Evolutionary conservation across 2,888 invertebrate species (phyloP), one percentile per base, ranked within the genome.

Genomic region (Ochropleura leucogaster): DNA sequence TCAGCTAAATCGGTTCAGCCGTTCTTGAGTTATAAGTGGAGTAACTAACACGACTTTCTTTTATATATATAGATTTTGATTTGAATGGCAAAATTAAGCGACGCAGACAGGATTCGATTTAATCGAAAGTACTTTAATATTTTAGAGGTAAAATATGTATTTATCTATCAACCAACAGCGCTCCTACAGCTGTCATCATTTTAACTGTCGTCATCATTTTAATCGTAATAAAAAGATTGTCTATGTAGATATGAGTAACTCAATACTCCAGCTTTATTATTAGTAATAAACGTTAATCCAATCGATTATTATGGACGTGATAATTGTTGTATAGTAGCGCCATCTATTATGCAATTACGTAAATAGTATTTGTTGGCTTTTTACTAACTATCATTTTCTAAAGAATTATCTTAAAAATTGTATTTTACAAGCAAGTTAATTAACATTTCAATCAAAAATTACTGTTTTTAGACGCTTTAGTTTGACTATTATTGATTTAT

Each of bases 271-370:
- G 3, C 42, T 73, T 73, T 68, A 64, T 55, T 68, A 64, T 55
- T 55, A 62, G 40, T 53, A 57, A 47, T 68, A 74, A 71, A 62
- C 16, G 10, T 10, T 49, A 40, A 68, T n/a, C 16, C 42, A 55
- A 60, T 69, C 42, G 18, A 80, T 72, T 71, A n/a, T 14, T 66
- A 66, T 42, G 14, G 0, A 14, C 14, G n/a, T 47, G 53, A 49
- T 63, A 68, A 71, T 72, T 74, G n/a, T 62, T 5, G 47, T 59
- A 57, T 20, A 72, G 72, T 81, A 79, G 78, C 85, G 89, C 82
- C 89, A 89, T 88, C 89, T 89, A 74, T 81, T 77, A 72, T 20
- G 7, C 0, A 55, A 10, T 72, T 44, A 63, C 6, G n/a, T 66
- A 80, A 84, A 53, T 64, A 62, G 0, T 9, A 9, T 2, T 8